Conservation (phyloP, 1,140 invertebrate genomes). For the Drosophila obscura region DNA sequence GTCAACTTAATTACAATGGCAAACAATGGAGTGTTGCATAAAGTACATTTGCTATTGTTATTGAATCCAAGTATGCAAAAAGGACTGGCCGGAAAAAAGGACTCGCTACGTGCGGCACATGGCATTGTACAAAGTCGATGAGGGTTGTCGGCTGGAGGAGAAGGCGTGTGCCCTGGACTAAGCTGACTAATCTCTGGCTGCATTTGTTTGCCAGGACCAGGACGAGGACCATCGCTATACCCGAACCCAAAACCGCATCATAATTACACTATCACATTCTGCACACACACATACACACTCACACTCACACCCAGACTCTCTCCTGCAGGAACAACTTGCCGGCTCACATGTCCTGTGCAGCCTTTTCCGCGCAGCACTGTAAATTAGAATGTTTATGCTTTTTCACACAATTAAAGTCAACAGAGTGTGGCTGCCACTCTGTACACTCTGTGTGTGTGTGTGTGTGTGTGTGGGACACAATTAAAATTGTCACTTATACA, state of each 20-base stretch:
- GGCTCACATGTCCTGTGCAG: constrained; percentile 63
- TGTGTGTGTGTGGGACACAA: constrained; percentile 37
- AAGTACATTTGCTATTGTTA: constrained; percentile 64
- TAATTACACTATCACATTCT: constrained; percentile 81
- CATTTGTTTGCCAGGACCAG: constrained; percentile 58
- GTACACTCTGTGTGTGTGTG: not conserved
- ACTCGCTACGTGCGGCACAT: constrained; percentile 58
- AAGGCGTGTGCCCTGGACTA: constrained; percentile 44
- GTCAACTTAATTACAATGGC: constrained; percentile 79
- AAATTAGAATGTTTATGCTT: constrained; percentile 83
- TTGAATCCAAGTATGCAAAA: constrained; percentile 65
- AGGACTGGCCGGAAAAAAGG: constrained; percentile 37
- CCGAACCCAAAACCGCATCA: constrained; percentile 71
- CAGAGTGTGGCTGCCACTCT: constrained; percentile 29
- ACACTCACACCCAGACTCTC: too few relatives aligned
- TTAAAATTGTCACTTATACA: constrained; percentile 61
- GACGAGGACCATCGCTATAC: constrained; percentile 7
- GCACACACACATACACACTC: constrained; percentile 35
- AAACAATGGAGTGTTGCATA: constrained; percentile 74
- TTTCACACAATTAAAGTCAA: constrained; percentile 82
- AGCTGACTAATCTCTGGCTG: constrained; percentile 71
- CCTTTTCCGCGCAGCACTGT: constrained; percentile 55
- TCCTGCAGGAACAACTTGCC: constrained; percentile 6
- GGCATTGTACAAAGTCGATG: not conserved
- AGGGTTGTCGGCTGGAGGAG: not conserved